Evolutionary conservation across 2,113 vertebrate genomes (phyloP).

Genomic region (Rhinopomastus cyanomelas): DNA sequence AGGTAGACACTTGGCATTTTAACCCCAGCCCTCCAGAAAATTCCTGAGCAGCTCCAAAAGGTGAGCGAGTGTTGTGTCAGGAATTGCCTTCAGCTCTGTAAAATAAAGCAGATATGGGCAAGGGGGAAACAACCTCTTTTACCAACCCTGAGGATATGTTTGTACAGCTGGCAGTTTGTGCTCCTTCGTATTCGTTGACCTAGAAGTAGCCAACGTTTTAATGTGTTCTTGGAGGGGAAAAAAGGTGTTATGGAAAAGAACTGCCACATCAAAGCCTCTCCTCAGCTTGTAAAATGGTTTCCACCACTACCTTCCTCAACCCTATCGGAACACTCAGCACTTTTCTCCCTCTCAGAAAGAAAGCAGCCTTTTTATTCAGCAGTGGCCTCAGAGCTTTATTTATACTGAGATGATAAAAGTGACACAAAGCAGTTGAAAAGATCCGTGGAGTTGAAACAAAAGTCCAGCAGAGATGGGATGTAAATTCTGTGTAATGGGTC

Average conservation of each 20-base stretch:
- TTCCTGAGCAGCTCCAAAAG: not conserved
- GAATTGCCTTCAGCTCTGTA: constrained; percentile 45
- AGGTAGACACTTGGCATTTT: not conserved
- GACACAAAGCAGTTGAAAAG: constrained; percentile 4
- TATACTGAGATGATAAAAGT: constrained; percentile 62
- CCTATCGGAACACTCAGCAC: constrained; percentile 26
- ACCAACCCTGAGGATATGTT: constrained; percentile 24
- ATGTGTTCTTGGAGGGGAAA: constrained; percentile 41
- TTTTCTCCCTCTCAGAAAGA: constrained; percentile 38
- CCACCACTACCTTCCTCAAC: constrained; percentile 16
- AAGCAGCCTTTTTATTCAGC: constrained; percentile 42
- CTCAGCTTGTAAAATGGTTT: constrained; percentile 49
- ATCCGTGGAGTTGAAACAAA: not conserved
- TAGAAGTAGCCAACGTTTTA: constrained; percentile 59
- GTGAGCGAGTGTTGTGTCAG: not conserved
- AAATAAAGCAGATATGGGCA: constrained; percentile 46
- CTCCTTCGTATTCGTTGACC: constrained; percentile 32
- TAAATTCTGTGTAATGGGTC: constrained; percentile 1
- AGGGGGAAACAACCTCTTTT: constrained; percentile 12
- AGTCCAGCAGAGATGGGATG: not conserved
- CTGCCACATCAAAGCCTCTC: constrained; percentile 67
- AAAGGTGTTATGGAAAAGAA: constrained; percentile 52
- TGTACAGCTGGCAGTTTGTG: constrained; percentile 59
- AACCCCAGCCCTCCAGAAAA: not conserved
- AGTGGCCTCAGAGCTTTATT: constrained; percentile 42